Evolutionary conservation across 2,797 vertebrate genomes (phyloP).

Genomic region (Erethizon dorsatum): DNA sequence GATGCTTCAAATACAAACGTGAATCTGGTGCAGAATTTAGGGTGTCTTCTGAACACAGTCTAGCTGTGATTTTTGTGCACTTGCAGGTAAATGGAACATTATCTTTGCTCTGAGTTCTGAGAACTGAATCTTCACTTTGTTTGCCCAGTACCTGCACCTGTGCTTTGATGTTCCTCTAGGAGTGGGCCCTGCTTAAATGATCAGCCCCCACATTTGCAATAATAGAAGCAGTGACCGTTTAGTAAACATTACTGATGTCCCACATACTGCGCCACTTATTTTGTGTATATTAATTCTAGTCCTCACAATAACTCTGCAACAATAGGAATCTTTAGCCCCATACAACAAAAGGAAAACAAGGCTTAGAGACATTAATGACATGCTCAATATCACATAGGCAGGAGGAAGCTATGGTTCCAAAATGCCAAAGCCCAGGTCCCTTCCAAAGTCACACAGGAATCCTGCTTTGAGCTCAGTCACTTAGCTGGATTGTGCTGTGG

Average conservation of each 20-base stretch:
- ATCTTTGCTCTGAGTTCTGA: background rate
- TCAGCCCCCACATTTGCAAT: background rate
- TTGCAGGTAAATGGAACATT: background rate
- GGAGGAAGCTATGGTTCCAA: background rate
- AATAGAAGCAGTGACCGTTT: background rate
- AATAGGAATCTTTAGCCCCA: background rate
- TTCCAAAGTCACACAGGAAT: background rate
- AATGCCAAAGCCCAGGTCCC: background rate
- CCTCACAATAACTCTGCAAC: background rate
- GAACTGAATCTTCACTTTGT: background rate
- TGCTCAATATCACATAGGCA: background rate
- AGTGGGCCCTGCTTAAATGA: background rate
- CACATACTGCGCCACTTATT: background rate
- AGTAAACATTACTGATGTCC: background rate
- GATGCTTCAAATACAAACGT: background rate
- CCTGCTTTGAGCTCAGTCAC: background rate
- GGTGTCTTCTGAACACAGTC: background rate
- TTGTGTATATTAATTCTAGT: background rate
- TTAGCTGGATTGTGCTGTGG: background rate
- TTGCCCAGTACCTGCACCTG: background rate
- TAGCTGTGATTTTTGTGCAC: background rate
- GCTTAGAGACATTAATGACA: constrained; percentile 9
- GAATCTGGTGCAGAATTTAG: background rate
- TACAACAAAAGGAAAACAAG: background rate
- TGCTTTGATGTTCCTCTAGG: background rate